phyloP scores from a whole-genome alignment of 2,888 invertebrate species.

The Temnothorax unifasciatus region DNA sequence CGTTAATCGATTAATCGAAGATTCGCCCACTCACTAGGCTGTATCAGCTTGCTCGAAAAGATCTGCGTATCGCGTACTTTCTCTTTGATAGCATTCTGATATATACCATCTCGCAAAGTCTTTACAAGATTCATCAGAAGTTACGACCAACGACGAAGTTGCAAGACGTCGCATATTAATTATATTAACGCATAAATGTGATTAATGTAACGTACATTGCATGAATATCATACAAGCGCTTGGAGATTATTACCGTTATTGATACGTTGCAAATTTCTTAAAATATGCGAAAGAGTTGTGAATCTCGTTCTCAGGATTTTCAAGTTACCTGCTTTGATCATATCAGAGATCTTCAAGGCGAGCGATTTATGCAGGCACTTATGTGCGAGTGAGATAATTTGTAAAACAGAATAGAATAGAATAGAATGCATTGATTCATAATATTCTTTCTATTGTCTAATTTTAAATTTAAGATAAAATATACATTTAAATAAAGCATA shows the following conservation, averaged over 20 bases:
- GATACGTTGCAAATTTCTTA: slow-evolving; percentile 9
- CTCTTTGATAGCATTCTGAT: slow-evolving; percentile 15
- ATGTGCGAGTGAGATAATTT: not conserved
- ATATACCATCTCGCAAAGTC: not conserved
- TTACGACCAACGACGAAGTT: slow-evolving; percentile 12
- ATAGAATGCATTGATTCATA: slow-evolving; percentile 4
- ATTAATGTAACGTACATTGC: slow-evolving; percentile 21
- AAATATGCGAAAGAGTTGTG: slow-evolving; percentile 5
- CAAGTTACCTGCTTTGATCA: slow-evolving; percentile 4
- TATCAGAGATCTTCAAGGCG: slow-evolving; percentile 27
- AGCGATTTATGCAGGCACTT: not conserved
- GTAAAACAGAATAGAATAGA: not conserved
- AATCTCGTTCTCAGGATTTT: slow-evolving; percentile 18
- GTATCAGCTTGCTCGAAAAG: not conserved
- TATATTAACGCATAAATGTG: slow-evolving; percentile 7
- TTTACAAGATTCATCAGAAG: not conserved
- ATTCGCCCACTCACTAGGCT: slow-evolving; percentile 15
- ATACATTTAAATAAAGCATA: not conserved
- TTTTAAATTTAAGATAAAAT: not conserved
- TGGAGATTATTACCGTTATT: slow-evolving; percentile 19
- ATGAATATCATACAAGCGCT: not conserved
- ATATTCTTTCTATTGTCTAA: not conserved
- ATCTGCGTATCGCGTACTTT: slow-evolving; percentile 16
- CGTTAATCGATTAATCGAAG: slow-evolving; percentile 32
- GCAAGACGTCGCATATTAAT: slow-evolving; percentile 23